Evolutionary conservation across 2,113 vertebrate species (phyloP).

Genomic region (Glareola pratincola): DNA sequence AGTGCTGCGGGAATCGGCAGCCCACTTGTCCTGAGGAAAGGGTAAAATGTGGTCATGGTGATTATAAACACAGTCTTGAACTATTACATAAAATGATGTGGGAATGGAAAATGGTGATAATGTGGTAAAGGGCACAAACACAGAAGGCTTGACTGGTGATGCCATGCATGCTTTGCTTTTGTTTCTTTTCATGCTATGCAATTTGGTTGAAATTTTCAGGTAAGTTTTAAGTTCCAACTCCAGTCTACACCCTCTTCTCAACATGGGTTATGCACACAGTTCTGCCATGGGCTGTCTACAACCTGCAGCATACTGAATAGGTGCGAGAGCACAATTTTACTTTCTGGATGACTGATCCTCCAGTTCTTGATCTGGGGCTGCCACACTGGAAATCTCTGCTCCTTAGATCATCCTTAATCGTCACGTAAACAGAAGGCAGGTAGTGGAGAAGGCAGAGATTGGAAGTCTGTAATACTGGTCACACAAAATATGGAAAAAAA

Average conservation of each 20-base stretch:
- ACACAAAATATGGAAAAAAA: not conserved
- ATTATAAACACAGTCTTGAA: not conserved
- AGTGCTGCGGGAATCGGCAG: not conserved
- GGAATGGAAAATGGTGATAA: not conserved
- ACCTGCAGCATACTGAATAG: not conserved
- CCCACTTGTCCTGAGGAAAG: not conserved
- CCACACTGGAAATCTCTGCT: not conserved
- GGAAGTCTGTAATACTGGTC: not conserved
- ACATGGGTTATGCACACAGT: not conserved
- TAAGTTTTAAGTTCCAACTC: not conserved
- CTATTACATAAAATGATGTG: not conserved
- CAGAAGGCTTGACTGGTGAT: not conserved
- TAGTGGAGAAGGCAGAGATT: not conserved
- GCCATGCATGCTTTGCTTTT: not conserved
- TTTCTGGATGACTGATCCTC: not conserved
- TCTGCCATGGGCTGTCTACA: not conserved
- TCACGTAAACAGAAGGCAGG: not conserved
- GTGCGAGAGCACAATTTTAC: rapidly evolving
- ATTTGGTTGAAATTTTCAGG: not conserved
- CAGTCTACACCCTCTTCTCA: not conserved
- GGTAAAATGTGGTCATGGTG: not conserved
- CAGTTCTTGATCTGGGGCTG: not conserved
- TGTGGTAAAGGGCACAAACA: not conserved
- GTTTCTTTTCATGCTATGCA: not conserved
- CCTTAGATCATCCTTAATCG: not conserved